Evolutionary conservation across 2,888 invertebrate genomes (phyloP), one percentile per base, ranked within the genome.

Genomic region (Dilophus febrilis): DNA sequence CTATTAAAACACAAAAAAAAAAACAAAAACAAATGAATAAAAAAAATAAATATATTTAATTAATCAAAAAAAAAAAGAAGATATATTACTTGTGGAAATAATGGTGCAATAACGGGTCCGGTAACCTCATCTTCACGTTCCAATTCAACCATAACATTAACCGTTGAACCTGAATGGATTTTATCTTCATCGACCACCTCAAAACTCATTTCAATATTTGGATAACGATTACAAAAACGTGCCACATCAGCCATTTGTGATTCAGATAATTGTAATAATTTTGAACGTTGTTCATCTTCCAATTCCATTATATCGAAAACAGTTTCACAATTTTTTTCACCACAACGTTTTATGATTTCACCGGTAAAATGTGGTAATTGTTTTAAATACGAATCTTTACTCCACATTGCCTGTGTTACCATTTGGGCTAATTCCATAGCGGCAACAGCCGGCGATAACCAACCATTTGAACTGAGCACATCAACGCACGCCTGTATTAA

Each of bases 391-490:
- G 92, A 90, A 65, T 98, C 98, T 62, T 94, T 95, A 53, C 86
- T 90, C 94, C 97, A 98, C 94, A 98, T 94, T 10, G 97, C 97
- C 64, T 99, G 98, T 0, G 98, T 98, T 3, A 91, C 87, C 97
- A 98, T 99, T 66, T 98, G 98, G 0, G 97, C 92, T 53, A 99
- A 68, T 64, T 98, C 98, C 98, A 99, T 99, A 52, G 97, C 95
- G 14, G 95, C 92, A 31, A 99, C 87, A 4, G 97, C 98, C 0
- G 98, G 97, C 0, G 90, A 80, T 37, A 99, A 68, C 98, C 98
- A 99, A 27, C 98, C 97, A 52, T 94, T 95, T 34, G 90, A 90
- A 56, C 83, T 85, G 29, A 92, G 63, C 10, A 92, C 91, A 61
- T 92, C 94, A 26, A 98, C 97, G 61, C 97, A 98, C 1, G 98